Conservation (phyloP, 2,797 vertebrate species). For the Neosalanx taihuensis region DNA sequence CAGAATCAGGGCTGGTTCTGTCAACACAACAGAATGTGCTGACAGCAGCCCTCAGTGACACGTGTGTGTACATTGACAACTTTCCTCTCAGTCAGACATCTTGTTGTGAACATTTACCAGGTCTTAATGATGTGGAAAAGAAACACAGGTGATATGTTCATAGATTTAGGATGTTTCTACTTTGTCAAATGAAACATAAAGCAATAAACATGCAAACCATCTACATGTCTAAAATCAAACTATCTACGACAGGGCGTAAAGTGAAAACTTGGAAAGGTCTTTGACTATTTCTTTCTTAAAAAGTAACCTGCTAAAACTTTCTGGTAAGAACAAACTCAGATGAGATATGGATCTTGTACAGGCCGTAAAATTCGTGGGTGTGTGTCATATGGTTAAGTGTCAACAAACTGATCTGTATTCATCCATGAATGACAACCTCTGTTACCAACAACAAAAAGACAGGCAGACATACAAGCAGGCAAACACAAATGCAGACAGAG, state of each 20-base stretch:
- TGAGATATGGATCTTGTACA: background rate
- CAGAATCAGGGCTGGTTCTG: background rate
- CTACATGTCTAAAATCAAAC: background rate
- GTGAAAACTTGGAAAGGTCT: background rate
- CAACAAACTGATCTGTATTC: background rate
- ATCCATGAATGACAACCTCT: slow-evolving; percentile 6
- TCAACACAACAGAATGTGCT: slow-evolving; percentile 33
- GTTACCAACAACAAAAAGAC: background rate
- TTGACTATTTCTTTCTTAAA: background rate
- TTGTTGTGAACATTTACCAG: background rate
- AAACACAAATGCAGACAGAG: background rate
- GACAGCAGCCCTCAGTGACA: too few relatives aligned
- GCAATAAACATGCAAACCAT: background rate
- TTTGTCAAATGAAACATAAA: background rate
- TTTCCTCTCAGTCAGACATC: background rate
- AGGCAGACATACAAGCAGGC: background rate
- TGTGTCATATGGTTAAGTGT: background rate
- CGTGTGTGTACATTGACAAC: slow-evolving; percentile 3
- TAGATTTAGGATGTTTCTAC: too few relatives aligned
- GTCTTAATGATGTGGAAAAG: background rate
- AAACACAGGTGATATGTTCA: background rate
- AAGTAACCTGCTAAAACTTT: background rate
- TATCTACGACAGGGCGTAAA: background rate
- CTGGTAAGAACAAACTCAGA: background rate
- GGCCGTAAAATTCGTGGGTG: background rate